Base-by-base conservation (phyloP, 2,888 invertebrate genomes). In the Anoplius nigerrimus region DNA sequence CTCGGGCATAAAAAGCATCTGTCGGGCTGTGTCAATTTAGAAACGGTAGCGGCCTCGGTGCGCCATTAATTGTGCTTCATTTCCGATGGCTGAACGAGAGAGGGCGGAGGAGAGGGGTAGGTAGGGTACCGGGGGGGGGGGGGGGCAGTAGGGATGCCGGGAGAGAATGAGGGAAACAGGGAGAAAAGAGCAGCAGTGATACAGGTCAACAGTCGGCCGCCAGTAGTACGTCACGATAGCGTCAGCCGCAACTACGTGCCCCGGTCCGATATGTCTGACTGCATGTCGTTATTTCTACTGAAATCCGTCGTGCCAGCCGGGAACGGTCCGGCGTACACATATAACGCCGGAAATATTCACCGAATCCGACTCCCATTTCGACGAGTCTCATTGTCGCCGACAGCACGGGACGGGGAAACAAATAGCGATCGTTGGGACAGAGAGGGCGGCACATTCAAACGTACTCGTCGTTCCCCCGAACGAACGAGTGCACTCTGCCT, bases 141-240 rank as follows among this genome's bases (percentile, higher is more conserved):
- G 56, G 13, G 62, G n/a, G 42, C 45, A 20, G 69, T 46, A 71
- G 52, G 51, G 48, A 59, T n/a, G 42, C 42, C 22, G 24, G 45
- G 45, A 59, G 52, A 16, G 53, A 46, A 43, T 46, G 56, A n/a
- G 62, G n/a, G 42, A 53, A 20, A 71, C 52, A 71, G 52, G 51
- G 48, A 59, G 56, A 65, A 64, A 48, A 52, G 42, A 55, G 43
- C 45, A n/a, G 53, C 51, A 64, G 66, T 48, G 65, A 70, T 27
- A 43, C 56, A 55, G 66, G 61, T 69, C 48, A 51, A 58, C 63
- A 66, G 51, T 66, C 59, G 65, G 46, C 46, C 71, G 66, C 69
- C 68, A 72, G 75, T 79, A 72, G 82, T 75, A 76, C 76, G 76
- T 80, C 77, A 74, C 76, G 76, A 82, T 81, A 82, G 79, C 75